phyloP scores from a whole-genome alignment of 30 jellyfish, hydroid and myxozoan species.

The Turritopsis rubra region DNA sequence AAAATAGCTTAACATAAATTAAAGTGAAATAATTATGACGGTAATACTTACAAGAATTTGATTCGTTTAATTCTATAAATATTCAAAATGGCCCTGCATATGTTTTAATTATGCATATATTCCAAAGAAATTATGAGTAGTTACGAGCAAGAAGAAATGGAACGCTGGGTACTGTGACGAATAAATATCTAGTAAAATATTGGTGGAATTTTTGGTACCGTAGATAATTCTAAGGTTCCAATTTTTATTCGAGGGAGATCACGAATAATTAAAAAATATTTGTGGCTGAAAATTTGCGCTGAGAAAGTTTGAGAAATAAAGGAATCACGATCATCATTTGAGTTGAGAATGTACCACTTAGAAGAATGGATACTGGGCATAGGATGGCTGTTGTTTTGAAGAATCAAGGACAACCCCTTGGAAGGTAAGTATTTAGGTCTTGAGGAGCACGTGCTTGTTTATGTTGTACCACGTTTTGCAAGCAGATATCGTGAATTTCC shows the following conservation, averaged over 20 bases:
- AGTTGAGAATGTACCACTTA: not conserved
- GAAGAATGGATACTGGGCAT: not conserved
- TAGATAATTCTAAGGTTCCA: not conserved
- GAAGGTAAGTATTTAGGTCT: not conserved
- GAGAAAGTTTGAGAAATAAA: not conserved
- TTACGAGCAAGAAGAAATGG: slow-evolving; percentile 19
- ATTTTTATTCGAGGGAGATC: not conserved
- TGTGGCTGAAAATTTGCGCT: not conserved
- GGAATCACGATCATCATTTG: not conserved
- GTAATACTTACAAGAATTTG: not conserved
- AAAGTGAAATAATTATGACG: not conserved
- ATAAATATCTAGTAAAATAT: not conserved
- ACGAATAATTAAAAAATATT: not conserved
- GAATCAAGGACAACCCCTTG: not conserved
- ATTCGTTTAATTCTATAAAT: not conserved
- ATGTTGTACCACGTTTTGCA: not conserved
- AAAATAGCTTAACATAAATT: not conserved
- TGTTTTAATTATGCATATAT: slow-evolving; percentile 22
- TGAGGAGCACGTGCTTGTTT: slow-evolving; percentile 4
- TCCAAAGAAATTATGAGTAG: slow-evolving; percentile 4
- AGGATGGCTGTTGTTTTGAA: not conserved
- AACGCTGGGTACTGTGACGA: slow-evolving; percentile 19
- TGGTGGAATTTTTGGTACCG: not conserved
- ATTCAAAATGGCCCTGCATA: slow-evolving; percentile 14
- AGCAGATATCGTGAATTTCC: slow-evolving; percentile 10